A percentile compares a stretch with the other conserved stretches of the same genome.
These are phyloP conservation scores for Diarsia brunnea DNA, from an alignment of 2,888 invertebrate species.

Conservation along the genomic window DNA sequence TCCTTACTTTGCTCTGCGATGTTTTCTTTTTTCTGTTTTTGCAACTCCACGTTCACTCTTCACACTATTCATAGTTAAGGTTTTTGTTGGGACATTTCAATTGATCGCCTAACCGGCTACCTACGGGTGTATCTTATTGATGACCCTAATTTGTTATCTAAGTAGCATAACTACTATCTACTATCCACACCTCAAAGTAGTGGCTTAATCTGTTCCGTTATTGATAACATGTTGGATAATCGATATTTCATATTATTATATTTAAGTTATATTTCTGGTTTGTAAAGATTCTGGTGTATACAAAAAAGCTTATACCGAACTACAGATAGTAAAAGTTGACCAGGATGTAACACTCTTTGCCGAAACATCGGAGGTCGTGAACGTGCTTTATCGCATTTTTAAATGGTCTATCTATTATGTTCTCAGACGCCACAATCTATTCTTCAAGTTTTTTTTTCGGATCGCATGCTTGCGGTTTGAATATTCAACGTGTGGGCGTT, in stretches of 20 bases:
- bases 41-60: neutral
- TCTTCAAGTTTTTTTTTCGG: slow-evolving; percentile 46
- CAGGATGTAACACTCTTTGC: slow-evolving; percentile 38
- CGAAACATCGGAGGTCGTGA: slow-evolving; percentile 17
- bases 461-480: slow-evolving; percentile 50
- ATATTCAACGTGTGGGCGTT: slow-evolving; percentile 57
- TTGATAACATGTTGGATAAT: slow-evolving; percentile 68
- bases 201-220: slow-evolving; percentile 74
- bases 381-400: slow-evolving; percentile 45
- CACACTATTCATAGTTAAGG: neutral
- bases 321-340: slow-evolving; percentile 37
- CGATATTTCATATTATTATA: slow-evolving; percentile 63
- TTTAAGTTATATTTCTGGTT: slow-evolving; percentile 8
- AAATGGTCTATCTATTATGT: slow-evolving; percentile 45
- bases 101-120: slow-evolving; percentile 1
- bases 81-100: neutral
- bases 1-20: neutral
- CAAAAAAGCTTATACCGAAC: slow-evolving; percentile 2
- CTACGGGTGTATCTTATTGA: slow-evolving; percentile 36
- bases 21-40: slow-evolving; percentile 4
- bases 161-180: slow-evolving; percentile 64
- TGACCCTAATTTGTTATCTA: slow-evolving; percentile 70
- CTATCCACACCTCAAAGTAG: slow-evolving; percentile 43
- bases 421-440: slow-evolving; percentile 36
- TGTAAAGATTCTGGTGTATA: neutral